Evolutionary conservation across 2,113 vertebrate genomes (phyloP).

Genomic region (Crypturellus undulatus): DNA sequence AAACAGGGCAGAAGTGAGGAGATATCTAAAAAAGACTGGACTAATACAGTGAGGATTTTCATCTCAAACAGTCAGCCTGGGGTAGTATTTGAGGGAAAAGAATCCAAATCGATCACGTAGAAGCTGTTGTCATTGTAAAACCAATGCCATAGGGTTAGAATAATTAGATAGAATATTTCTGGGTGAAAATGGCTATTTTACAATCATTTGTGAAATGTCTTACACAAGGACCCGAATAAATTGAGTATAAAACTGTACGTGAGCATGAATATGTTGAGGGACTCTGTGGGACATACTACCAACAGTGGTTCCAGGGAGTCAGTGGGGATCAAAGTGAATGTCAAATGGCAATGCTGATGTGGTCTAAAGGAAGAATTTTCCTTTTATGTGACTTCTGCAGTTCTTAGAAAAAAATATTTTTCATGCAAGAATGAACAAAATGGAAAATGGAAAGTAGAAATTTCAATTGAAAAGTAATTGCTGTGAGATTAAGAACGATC

Average conservation of each 20-base stretch:
- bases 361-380: not conserved
- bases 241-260: not conserved
- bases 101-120: not conserved
- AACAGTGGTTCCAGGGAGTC: not conserved
- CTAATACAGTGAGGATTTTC: not conserved
- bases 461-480: not conserved
- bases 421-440: not conserved
- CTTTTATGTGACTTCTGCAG: not conserved
- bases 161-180: slow-evolving; percentile 26
- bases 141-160: not conserved
- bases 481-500: not conserved
- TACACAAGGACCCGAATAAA: not conserved
- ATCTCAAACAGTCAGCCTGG: not conserved
- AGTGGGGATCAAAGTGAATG: not conserved
- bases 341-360: not conserved
- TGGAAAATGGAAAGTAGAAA: not conserved
- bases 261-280: not conserved
- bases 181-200: slow-evolving; percentile 18
- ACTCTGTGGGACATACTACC: not conserved
- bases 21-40: not conserved
- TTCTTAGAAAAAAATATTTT: not conserved
- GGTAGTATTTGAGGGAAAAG: not conserved
- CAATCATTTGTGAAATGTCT: not conserved
- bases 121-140: not conserved
- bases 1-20: not conserved